These are phyloP conservation scores for Stratiomys singularior DNA, from an alignment of 2,888 invertebrate genomes.

Conservation along the genomic window DNA sequence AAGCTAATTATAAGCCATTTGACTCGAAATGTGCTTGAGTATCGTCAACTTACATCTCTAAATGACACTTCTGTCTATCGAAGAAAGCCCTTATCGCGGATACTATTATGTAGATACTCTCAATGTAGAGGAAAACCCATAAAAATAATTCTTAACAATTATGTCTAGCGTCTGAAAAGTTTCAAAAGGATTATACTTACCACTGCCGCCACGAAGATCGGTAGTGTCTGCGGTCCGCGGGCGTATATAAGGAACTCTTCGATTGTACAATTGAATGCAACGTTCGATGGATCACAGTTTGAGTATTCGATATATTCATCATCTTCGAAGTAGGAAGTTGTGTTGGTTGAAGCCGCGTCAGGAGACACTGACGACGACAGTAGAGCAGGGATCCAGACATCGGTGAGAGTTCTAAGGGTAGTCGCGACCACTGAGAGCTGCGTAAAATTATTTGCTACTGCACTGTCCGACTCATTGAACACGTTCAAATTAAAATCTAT, in stretches of 20 bases:
- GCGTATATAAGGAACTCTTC: conserved; percentile 70
- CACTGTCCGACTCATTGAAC: conserved; percentile 31
- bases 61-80: too few species aligned
- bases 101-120: too few species aligned
- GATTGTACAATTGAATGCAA: conserved; percentile 69
- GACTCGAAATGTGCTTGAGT: too few species aligned
- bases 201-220: conserved; percentile 68
- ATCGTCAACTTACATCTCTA: too few species aligned
- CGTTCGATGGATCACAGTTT: conserved; percentile 66
- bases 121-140: too few species aligned
- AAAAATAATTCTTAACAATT: too few species aligned
- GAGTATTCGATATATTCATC: conserved; percentile 48
- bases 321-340: conserved; percentile 35
- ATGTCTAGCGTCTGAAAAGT: too few species aligned
- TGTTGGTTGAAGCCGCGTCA: conserved; percentile 2
- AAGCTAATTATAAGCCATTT: too few species aligned
- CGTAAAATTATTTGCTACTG: conserved; percentile 21
- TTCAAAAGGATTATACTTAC: conserved; percentile 56
- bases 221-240: conserved; percentile 73
- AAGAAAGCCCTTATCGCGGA: too few species aligned
- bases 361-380: conserved; percentile 24
- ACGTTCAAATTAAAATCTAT: conserved; percentile 33
- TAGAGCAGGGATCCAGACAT: conserved; percentile 35
- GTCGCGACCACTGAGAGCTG: conserved; percentile 12
- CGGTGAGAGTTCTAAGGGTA: conserved; percentile 13